phyloP scores from a whole-genome alignment of 2,888 invertebrate species.

The Acanthosepion lycidas region DNA sequence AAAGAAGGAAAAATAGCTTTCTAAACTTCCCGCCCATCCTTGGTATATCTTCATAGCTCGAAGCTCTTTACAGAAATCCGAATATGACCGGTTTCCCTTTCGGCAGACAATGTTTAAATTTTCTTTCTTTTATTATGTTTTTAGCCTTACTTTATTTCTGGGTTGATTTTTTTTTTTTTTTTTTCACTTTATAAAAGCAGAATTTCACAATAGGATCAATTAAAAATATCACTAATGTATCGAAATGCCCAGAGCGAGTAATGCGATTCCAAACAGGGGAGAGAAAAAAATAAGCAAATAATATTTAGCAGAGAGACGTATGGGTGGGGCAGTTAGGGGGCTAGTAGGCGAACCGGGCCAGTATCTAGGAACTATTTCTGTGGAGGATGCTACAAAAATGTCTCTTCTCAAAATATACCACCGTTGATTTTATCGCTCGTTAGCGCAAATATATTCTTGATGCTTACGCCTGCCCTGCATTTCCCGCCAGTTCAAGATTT shows the following conservation, averaged over 20 bases:
- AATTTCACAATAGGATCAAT: not conserved
- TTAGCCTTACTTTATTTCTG: not conserved
- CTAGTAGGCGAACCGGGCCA: not conserved
- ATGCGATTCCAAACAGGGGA: not conserved
- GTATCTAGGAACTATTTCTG: not conserved
- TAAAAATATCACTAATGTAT: slow-evolving; percentile 2
- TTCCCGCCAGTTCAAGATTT: too few relatives aligned
- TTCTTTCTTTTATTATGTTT: not conserved
- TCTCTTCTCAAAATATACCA: not conserved
- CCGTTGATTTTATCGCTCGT: not conserved
- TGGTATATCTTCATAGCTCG: not conserved
- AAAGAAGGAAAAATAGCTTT: not conserved
- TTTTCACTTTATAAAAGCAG: not conserved
- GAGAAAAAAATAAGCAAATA: not conserved
- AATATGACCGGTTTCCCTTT: not conserved
- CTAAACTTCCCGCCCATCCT: not conserved
- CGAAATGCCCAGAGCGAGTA: not conserved
- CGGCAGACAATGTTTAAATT: not conserved
- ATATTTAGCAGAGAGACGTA: not conserved
- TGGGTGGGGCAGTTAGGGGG: not conserved
- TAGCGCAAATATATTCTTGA: too few relatives aligned
- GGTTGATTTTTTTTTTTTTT: not conserved
- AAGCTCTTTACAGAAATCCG: not conserved
- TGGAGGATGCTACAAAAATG: not conserved
- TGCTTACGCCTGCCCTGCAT: too few relatives aligned